Percentiles rank a stretch among this genome's conserved stretches.
Conservation (phyloP, 1,140 invertebrate species). For the Galleria mellonella region DNA sequence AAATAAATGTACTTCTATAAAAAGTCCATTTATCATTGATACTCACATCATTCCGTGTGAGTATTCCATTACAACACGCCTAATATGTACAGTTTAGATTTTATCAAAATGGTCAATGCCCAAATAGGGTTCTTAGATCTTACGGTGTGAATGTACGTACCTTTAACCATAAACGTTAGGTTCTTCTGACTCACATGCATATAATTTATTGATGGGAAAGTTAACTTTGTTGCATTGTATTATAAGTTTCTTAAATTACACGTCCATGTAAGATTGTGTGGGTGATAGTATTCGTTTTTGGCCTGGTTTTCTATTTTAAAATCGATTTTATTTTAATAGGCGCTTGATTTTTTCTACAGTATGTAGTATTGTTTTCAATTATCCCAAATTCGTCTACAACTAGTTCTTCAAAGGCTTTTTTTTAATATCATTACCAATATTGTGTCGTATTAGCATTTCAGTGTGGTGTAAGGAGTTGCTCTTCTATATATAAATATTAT, state of each 20-base stretch:
- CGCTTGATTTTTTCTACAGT: no score
- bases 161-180: constrained; percentile 17
- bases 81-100: constrained; percentile 5
- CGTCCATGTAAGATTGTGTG: neutral
- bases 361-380: no score
- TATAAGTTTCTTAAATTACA: neutral
- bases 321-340: no score
- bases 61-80: constrained; percentile 1
- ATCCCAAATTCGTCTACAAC: no score
- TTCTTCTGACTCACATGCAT: constrained; percentile 14
- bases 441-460: no score
- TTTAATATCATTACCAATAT: no score
- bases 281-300: neutral
- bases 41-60: constrained; percentile 2
- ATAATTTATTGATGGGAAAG: neutral
- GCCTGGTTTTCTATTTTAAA: no score
- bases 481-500: no score
- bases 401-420: no score
- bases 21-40: neutral
- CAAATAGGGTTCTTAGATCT: constrained; percentile 15
- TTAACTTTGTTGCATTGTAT: neutral
- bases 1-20: no score
- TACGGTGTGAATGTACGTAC: constrained; percentile 8
- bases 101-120: constrained; percentile 20
- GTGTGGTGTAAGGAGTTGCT: no score